Percentiles rank a stretch among this genome's conserved stretches.
phyloP scores from a whole-genome alignment of 2,113 vertebrate species.

The zebrafish (Danio rerio) region GRCz12tu NC_133181.1:4159001-4159500 shows the following conservation, averaged over 20 bases:
- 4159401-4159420: not conserved
- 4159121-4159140: not conserved
- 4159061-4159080: no score
- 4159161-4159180: not conserved
- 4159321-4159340: not conserved
- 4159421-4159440: not conserved
- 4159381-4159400: not conserved
- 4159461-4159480: slow-evolving; percentile 5
- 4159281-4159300: not conserved
- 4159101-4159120: not conserved
- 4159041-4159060: no score
- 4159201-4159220: no score
- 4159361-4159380: not conserved
- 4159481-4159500: not conserved
- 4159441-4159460: not conserved
- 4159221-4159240: no score
- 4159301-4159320: not conserved
- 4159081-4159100: no score
- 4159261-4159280: no score
- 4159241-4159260: no score
- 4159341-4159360: not conserved
- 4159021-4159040: no score
- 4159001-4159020: no score
- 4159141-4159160: not conserved
- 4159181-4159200: not conserved